A percentile compares a stretch with the other conserved stretches of the same genome.
phyloP scores from a whole-genome alignment of 2,888 invertebrate genomes.

The Pyrrhia umbra region DNA sequence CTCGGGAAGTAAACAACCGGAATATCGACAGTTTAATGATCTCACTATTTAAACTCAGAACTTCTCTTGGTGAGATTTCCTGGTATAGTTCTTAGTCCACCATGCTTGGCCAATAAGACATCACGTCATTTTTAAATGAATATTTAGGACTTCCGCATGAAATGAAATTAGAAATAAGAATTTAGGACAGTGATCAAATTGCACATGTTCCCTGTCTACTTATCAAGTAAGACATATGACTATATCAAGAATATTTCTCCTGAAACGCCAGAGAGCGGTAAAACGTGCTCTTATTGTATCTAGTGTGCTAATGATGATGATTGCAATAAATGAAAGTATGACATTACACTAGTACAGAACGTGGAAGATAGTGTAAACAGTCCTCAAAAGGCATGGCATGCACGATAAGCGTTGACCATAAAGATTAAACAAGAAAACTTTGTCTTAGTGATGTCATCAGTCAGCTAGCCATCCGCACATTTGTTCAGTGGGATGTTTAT shows the following conservation, averaged over 20 bases:
- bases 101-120: no score
- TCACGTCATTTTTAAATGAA: no score
- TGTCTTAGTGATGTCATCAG: slow-evolving; percentile 54
- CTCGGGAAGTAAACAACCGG: not conserved
- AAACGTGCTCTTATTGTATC: not conserved
- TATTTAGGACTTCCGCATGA: no score
- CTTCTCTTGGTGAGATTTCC: not conserved
- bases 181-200: no score
- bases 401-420: slow-evolving; percentile 51
- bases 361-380: slow-evolving; percentile 43
- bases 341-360: slow-evolving; percentile 27
- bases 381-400: slow-evolving; percentile 53
- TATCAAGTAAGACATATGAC: no score
- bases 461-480: slow-evolving; percentile 29
- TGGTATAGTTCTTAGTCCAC: no score
- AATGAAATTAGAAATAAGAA: no score
- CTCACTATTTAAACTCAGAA: not conserved
- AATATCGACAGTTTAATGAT: no score
- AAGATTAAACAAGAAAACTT: slow-evolving; percentile 53
- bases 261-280: no score
- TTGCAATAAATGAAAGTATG: slow-evolving; percentile 54
- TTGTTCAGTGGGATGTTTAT: slow-evolving; percentile 34
- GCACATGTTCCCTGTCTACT: no score
- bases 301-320: slow-evolving; percentile 10
- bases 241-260: no score